A percentile compares a stretch with the other conserved stretches of the same genome.
phyloP scores from a whole-genome alignment of 2,113 vertebrate genomes.

The Ifrita kowaldi region DNA sequence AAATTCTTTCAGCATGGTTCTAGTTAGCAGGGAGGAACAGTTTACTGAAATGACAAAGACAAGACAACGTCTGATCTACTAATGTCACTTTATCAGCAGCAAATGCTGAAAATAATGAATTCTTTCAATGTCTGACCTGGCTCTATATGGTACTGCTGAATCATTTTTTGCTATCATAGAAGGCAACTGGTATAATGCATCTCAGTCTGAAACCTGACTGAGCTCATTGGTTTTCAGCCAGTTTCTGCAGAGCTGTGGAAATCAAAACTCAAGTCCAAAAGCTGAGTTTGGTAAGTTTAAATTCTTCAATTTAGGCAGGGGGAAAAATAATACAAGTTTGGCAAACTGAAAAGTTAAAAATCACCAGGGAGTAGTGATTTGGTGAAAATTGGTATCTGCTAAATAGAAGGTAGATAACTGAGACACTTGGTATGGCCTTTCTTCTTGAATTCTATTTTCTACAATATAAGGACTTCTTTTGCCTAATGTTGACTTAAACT shows the following conservation, averaged over 20 bases:
- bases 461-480: neutral
- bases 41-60: neutral
- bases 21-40: neutral
- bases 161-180: neutral
- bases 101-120: neutral
- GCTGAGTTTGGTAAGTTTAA: neutral
- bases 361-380: neutral
- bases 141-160: neutral
- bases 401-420: neutral
- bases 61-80: neutral
- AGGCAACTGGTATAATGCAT: neutral
- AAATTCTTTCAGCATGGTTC: neutral
- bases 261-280: neutral
- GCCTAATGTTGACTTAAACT: neutral
- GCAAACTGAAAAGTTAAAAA: neutral
- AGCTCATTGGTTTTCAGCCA: neutral
- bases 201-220: neutral
- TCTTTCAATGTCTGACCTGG: neutral
- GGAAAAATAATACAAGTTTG: rapidly evolving
- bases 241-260: neutral
- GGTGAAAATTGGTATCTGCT: neutral
- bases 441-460: neutral
- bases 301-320: neutral
- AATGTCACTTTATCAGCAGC: neutral
- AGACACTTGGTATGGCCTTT: neutral